Conservation (phyloP, 2,113 vertebrate genomes). For the Perccottus glenii region DNA sequence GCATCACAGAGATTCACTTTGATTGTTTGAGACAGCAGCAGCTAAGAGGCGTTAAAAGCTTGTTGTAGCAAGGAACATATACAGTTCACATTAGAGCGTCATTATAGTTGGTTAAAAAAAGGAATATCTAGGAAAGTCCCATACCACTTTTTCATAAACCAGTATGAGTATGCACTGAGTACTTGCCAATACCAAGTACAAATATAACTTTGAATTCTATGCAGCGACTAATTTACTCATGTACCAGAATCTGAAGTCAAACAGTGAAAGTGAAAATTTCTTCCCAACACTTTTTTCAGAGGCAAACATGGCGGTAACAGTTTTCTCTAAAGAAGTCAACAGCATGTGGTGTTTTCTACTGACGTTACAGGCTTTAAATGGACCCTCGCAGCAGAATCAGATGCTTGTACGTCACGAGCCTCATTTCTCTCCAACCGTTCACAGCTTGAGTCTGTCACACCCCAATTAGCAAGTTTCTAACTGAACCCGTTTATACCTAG, state of each 20-base stretch:
- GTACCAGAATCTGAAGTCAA: no score
- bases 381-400: not conserved
- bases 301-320: not conserved
- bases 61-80: conserved; percentile 10
- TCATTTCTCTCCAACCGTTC: not conserved
- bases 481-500: not conserved
- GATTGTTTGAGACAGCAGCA: conserved; percentile 45
- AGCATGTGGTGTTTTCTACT: not conserved
- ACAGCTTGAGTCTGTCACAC: conserved; percentile 5
- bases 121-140: no score
- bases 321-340: not conserved
- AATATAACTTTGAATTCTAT: no score
- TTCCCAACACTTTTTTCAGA: no score
- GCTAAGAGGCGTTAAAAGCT: conserved; percentile 49
- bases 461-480: conserved; percentile 6
- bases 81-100: no score
- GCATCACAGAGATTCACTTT: conserved; percentile 12
- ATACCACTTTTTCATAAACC: no score
- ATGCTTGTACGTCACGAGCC: not conserved
- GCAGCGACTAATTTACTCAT: no score
- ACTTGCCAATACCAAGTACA: no score
- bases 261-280: no score
- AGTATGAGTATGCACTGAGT: no score
- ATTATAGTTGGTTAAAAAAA: no score
- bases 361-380: not conserved